A percentile compares a stretch with the other conserved stretches of the same genome.
phyloP scores from a whole-genome alignment of 37 sponge, comb jelly and placozoan species.

The Beroe ovata region DNA sequence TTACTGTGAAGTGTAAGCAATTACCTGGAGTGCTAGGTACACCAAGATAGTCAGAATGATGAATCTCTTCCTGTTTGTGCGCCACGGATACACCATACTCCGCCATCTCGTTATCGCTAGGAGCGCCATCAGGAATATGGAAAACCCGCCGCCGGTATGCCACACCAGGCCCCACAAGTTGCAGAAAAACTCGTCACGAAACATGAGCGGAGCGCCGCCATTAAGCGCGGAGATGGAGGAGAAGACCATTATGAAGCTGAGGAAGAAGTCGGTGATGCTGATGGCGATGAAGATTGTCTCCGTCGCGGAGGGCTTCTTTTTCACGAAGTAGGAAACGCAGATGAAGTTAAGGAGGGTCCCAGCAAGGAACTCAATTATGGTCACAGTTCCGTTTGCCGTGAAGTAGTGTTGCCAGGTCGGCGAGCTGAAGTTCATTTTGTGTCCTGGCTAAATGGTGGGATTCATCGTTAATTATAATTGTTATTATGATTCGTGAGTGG shows the following conservation, averaged over 20 bases:
- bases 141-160: constrained; percentile 49
- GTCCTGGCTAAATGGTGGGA: neutral
- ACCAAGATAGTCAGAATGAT: neutral
- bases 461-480: neutral
- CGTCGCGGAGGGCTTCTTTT: neutral
- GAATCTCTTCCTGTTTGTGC: neutral
- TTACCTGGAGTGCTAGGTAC: constrained; percentile 1
- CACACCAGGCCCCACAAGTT: constrained; percentile 51
- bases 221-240: constrained; percentile 7
- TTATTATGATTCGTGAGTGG: neutral
- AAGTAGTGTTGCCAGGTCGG: constrained; percentile 19
- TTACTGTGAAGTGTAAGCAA: too few relatives aligned
- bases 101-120: constrained; percentile 1
- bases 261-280: constrained; percentile 8
- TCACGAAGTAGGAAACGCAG: constrained; percentile 34
- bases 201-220: constrained; percentile 9
- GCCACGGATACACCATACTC: neutral
- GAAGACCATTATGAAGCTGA: constrained; percentile 21
- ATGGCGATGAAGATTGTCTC: constrained; percentile 3
- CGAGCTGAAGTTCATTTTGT: neutral
- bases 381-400: neutral
- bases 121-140: constrained; percentile 43
- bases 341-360: constrained; percentile 26
- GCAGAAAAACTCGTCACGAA: constrained; percentile 23
- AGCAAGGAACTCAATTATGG: neutral